A percentile compares a stretch with the other conserved stretches of the same genome.
Evolutionary conservation across 2,113 vertebrate genomes (phyloP).

Genomic region (Burhinus oedicnemus): DNA sequence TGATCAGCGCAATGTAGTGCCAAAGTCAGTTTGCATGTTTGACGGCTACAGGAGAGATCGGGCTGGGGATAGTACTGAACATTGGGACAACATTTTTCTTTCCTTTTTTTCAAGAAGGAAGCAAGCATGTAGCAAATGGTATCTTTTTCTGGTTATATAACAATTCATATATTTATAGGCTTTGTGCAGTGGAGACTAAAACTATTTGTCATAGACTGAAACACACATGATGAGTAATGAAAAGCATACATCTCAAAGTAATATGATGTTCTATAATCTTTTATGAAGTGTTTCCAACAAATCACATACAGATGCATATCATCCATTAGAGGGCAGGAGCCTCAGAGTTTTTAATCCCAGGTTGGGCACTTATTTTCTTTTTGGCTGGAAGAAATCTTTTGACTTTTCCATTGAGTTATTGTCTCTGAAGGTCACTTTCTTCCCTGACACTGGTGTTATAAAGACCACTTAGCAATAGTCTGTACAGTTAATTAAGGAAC

Average conservation of each 20-base stretch:
- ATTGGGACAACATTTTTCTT: neutral
- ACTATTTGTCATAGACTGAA: neutral
- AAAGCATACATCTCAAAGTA: neutral
- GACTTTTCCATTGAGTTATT: neutral
- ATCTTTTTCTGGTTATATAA: neutral
- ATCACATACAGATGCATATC: neutral
- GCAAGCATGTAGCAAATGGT: neutral
- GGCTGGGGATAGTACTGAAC: neutral
- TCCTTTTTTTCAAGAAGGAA: neutral
- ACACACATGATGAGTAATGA: neutral
- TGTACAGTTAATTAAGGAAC: neutral
- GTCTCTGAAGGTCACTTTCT: neutral
- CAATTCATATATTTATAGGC: neutral
- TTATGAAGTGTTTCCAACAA: neutral
- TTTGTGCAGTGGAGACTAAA: neutral
- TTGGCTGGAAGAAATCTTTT: neutral
- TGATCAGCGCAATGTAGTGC: neutral
- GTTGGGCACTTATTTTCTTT: neutral
- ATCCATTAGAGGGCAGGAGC: neutral
- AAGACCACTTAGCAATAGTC: neutral
- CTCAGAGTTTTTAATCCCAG: neutral
- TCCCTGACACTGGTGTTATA: neutral
- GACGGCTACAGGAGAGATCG: neutral
- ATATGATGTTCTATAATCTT: neutral
- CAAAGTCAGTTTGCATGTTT: neutral